Conservation (phyloP, 2,888 invertebrate species). For the Heteropelma amictum region DNA sequence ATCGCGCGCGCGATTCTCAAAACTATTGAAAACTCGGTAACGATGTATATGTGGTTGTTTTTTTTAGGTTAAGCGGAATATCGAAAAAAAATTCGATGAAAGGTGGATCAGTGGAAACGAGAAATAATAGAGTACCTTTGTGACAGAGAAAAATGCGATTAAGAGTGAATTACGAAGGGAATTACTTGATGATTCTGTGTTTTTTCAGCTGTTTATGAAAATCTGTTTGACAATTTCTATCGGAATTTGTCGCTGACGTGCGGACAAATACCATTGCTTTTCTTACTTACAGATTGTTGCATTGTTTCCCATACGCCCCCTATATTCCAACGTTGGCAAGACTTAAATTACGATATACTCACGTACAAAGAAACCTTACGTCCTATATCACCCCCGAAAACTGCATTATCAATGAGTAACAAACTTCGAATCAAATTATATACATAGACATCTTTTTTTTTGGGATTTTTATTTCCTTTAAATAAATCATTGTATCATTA, state of each 20-base stretch:
- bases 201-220: background rate
- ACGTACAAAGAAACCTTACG: slow-evolving; percentile 65
- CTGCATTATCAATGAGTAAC: slow-evolving; percentile 66
- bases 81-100: background rate
- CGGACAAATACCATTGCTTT: slow-evolving; percentile 59
- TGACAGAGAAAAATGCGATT: background rate
- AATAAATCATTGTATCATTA: slow-evolving; percentile 41
- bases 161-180: background rate
- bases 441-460: background rate
- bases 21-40: too few species aligned
- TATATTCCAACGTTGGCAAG: slow-evolving; percentile 65
- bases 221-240: background rate
- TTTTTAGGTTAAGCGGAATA: background rate
- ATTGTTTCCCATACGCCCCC: slow-evolving; percentile 69
- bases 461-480: slow-evolving; percentile 1
- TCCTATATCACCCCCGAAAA: slow-evolving; percentile 67
- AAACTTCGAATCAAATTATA: slow-evolving; percentile 67
- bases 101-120: background rate
- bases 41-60: too few species aligned
- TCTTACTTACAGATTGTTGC: slow-evolving; percentile 75
- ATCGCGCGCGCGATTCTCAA: too few species aligned
- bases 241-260: slow-evolving; percentile 4
- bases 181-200: background rate
- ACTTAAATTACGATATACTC: slow-evolving; percentile 72
- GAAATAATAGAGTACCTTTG: background rate